Evolutionary conservation across 2,888 invertebrate genomes (phyloP).

Genomic region (Drosophila mimica): DNA sequence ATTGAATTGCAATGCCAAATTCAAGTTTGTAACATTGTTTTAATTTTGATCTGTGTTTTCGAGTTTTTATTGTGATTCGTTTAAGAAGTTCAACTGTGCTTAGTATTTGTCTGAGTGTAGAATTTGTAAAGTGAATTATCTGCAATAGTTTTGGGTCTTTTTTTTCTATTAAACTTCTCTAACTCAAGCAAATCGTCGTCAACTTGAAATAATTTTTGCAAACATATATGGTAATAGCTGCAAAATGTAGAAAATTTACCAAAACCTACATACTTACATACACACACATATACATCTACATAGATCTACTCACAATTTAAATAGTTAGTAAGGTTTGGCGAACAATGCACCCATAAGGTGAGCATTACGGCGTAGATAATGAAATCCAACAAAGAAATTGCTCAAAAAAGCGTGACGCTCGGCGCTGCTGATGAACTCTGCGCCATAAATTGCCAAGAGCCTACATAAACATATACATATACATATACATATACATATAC

Average conservation of each 20-base stretch:
- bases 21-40: rapidly evolving
- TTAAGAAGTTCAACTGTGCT: background rate
- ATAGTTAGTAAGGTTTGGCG: slow-evolving; percentile 52
- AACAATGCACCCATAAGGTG: slow-evolving; percentile 70
- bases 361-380: slow-evolving; percentile 73
- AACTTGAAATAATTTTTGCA: background rate
- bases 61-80: background rate
- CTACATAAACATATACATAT: background rate
- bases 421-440: slow-evolving; percentile 74
- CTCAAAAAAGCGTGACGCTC: slow-evolving; percentile 77
- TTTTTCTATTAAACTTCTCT: background rate
- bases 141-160: background rate
- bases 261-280: background rate
- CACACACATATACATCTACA: background rate
- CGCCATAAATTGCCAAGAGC: slow-evolving; percentile 70
- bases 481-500: background rate
- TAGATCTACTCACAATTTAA: slow-evolving; percentile 9
- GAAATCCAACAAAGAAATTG: slow-evolving; percentile 74
- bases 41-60: background rate
- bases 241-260: background rate
- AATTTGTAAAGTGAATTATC: background rate
- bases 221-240: background rate
- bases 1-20: background rate
- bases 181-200: background rate
- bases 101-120: background rate